Base-by-base conservation (phyloP, 1,140 invertebrate species). In the Sycophila sp. region DNA sequence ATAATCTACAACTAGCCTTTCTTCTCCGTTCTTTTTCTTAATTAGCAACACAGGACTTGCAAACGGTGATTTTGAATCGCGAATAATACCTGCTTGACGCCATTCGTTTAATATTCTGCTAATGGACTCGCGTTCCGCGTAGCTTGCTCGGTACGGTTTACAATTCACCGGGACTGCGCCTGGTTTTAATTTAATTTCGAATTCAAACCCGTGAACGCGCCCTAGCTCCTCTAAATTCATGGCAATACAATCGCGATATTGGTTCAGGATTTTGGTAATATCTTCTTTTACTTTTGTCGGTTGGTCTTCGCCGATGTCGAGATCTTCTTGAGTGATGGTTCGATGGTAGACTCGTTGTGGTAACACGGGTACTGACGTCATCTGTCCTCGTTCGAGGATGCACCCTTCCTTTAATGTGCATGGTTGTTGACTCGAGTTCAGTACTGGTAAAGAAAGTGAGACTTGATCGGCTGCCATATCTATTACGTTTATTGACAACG, bases 151-250 rank as follows among this genome's bases (percentile, higher is more conserved):
- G 40, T 75, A 69, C 1, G 70, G 73, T 49, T 63, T 65, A 30
- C 26, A 19, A 62, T 26, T 62, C 49, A 72, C 51, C 19, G 73
- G 70, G 6, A 13, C 51, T 8, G 32, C 13, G 24, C 30, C 63
- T 2, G 65, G 51, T 53, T 65, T 60, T 56, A 53, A 19, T 19
- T 66, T 34, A 8, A 71, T 70, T 17, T 70, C 62, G 8, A 69
- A 36, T 11, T 60, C 62, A 13, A 69, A 17, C n/a, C 42, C 42
- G 24, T 30, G 63, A 13, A 53, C 58, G 13, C 65, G 40, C 8
- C 73, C 73, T 19, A 74, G 42, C 53, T 74, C 73, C 10, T 4
- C n/a, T 10, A 68, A n/a, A 22, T 65, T 59, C 26, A 49, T 19
- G 7, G 69, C 69, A n/a, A 71, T 34, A n/a, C 69, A 71, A 34